Conservation (phyloP, 2,888 invertebrate genomes). For the Pocota personata region DNA sequence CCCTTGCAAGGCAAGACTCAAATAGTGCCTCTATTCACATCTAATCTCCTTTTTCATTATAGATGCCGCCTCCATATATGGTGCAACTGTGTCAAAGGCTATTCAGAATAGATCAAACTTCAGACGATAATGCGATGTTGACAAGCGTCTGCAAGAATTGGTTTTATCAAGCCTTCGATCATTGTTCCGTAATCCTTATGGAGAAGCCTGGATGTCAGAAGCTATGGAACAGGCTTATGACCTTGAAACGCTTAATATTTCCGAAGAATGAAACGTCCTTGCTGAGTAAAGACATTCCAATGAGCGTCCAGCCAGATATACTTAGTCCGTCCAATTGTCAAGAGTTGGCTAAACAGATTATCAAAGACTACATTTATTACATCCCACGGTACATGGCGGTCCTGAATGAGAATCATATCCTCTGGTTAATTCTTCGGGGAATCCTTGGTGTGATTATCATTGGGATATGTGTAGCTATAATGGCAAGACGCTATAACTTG, state of each 20-base stretch:
- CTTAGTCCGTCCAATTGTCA: conserved; percentile 74
- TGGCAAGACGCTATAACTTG: not conserved
- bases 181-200: conserved; percentile 67
- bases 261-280: conserved; percentile 70
- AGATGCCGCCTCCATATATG: conserved; percentile 49
- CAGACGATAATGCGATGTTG: not conserved
- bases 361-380: conserved; percentile 74
- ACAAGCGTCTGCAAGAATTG: conserved; percentile 69
- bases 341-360: conserved; percentile 73
- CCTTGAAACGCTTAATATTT: conserved; percentile 75
- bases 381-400: conserved; percentile 75
- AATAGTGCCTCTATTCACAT: not conserved
- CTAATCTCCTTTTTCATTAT: not conserved
- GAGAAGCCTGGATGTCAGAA: conserved; percentile 44
- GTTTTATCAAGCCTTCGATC: conserved; percentile 75
- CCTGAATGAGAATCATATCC: conserved; percentile 66
- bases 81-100: conserved; percentile 42
- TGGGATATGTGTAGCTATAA: not conserved
- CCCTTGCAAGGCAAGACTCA: not conserved
- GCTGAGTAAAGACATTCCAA: conserved; percentile 72
- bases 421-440: conserved; percentile 74
- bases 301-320: conserved; percentile 74
- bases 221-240: conserved; percentile 69
- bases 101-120: not conserved
- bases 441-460: conserved; percentile 24